A percentile compares a stretch with the other conserved stretches of the same genome.
These are phyloP conservation scores for Endotricha flammealis DNA, from an alignment of 2,888 invertebrate species.

Conservation along the genomic window DNA sequence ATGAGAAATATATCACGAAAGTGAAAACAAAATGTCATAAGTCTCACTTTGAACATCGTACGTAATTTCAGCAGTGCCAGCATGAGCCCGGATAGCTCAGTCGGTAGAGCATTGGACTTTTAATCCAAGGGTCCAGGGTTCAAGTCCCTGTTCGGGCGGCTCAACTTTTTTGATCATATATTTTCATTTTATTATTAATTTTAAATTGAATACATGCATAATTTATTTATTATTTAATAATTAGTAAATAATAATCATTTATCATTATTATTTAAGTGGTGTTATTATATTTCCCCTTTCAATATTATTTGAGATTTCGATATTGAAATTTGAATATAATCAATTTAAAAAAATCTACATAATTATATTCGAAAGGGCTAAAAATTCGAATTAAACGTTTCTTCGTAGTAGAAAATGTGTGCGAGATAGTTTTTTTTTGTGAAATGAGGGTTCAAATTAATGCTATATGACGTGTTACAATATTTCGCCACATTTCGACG, in stretches of 20 bases:
- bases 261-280: background rate
- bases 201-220: background rate
- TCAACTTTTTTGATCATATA: conserved; percentile 28
- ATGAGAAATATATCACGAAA: background rate
- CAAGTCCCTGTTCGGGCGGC: conserved; percentile 78
- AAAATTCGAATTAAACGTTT: no score
- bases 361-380: no score
- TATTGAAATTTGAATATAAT: no score
- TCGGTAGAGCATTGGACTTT: conserved; percentile 79
- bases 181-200: no score
- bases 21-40: conserved; percentile 5
- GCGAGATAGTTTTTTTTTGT: no score
- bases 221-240: conserved; percentile 8
- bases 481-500: conserved; percentile 10
- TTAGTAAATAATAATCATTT: background rate
- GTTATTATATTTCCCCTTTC: no score
- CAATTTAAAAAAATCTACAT: no score
- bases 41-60: conserved; percentile 3
- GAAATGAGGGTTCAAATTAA: no score
- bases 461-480: background rate
- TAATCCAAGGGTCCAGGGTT: conserved; percentile 80
- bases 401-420: no score
- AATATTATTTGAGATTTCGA: no score
- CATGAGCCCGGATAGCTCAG: conserved; percentile 76
- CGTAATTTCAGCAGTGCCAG: conserved; percentile 9